Conservation (phyloP, 2,888 invertebrate genomes). For the Coronaproctus castanopsis region DNA sequence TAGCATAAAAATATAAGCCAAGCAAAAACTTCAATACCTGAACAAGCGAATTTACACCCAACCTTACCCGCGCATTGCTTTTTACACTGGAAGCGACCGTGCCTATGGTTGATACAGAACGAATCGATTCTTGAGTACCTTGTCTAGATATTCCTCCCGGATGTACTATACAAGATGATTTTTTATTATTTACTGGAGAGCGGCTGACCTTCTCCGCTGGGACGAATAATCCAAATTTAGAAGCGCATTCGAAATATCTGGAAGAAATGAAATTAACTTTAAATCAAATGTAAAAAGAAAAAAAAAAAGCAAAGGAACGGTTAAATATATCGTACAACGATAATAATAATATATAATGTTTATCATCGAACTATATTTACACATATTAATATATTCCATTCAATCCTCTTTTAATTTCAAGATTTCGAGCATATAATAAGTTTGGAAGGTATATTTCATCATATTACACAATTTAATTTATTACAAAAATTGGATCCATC, state of each 20-base stretch:
- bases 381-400: no score
- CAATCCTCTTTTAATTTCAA: no score
- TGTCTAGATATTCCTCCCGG: conserved; percentile 39
- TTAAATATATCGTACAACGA: no score
- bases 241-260: conserved; percentile 85
- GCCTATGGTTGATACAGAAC: conserved; percentile 34
- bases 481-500: no score
- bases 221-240: conserved; percentile 81
- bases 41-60: conserved; percentile 6
- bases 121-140: conserved; percentile 70
- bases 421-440: no score
- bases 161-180: conserved; percentile 43
- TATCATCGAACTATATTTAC: no score
- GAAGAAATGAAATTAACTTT: no score
- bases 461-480: no score
- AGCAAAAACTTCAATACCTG: conserved; percentile 8
- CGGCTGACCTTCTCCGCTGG: conserved; percentile 74
- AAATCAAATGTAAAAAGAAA: no score
- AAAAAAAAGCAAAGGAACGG: no score
- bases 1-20: not conserved
- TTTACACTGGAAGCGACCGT: conserved; percentile 31
- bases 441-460: no score
- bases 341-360: no score
- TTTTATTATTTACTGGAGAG: conserved; percentile 47
- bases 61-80: conserved; percentile 10